phyloP scores from a whole-genome alignment of 2,797 vertebrate genomes.

The Cheirogaleus major region DNA sequence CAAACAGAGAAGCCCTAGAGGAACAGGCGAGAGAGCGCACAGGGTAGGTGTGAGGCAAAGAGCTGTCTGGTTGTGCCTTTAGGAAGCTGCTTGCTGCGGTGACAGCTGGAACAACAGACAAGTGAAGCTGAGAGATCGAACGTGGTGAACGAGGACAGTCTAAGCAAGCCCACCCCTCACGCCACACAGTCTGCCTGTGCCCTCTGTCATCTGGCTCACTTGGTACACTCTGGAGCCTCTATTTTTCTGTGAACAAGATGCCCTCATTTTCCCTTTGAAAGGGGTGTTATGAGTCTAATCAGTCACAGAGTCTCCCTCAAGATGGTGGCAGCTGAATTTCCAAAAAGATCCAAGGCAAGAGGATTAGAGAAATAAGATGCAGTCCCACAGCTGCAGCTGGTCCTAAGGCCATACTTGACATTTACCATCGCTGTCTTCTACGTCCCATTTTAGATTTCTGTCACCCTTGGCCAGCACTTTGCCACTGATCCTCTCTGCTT shows the following conservation, averaged over 20 bases:
- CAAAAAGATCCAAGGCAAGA: background rate
- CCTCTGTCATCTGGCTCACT: background rate
- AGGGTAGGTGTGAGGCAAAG: background rate
- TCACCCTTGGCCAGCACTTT: slow-evolving; percentile 11
- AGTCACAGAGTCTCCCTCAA: slow-evolving; percentile 12
- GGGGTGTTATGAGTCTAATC: background rate
- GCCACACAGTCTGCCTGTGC: background rate
- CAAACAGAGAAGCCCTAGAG: background rate
- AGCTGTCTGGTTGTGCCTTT: background rate
- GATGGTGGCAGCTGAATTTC: background rate
- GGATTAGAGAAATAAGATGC: background rate
- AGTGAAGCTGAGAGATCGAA: background rate
- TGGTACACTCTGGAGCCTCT: background rate
- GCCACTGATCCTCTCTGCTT: background rate
- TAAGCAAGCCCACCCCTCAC: background rate
- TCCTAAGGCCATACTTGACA: background rate
- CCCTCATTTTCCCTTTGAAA: background rate
- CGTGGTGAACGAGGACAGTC: background rate
- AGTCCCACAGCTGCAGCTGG: background rate
- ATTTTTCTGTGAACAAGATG: slow-evolving; percentile 9
- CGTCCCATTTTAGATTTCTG: background rate
- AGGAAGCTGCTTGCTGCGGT: background rate
- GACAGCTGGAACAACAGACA: background rate
- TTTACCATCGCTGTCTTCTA: background rate
- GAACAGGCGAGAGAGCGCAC: background rate